Base-by-base conservation (phyloP, 2,888 invertebrate species). In the Meganola albula region DNA sequence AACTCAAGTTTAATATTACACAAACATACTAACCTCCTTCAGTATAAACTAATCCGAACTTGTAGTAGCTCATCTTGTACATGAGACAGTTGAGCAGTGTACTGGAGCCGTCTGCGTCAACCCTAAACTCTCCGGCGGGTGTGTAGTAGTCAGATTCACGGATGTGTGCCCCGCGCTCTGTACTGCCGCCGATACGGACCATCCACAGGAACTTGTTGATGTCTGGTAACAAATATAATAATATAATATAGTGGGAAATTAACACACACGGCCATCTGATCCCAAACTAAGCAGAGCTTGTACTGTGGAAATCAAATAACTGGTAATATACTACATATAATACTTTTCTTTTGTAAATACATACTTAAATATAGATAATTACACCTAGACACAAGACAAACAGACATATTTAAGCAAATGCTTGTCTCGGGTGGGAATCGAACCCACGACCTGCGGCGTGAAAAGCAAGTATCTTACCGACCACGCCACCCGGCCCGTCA, bases 181-280 rank as follows among this genome's bases (percentile, higher is more conserved):
- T 98, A 68, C 97, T 96, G 48, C 98, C 98, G 52, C 98, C 98
- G 72, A 97, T 96, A 26, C 72, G 96, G 83, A 99, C 99, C 99
- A 99, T 99, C 99, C 99, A 99, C 45, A 99, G 89, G 86, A 99
- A 99, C 87, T 99, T 99, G 86, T 99, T 99, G 44, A 99, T 98
- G 74, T 99, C 95, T 94, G 74, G 0, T 12, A 12, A 12, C 22
- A n/a, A 5, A n/a, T n/a, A n/a, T n/a, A n/a, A n/a, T n/a, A n/a
- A n/a, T n/a, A n/a, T n/a, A n/a, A n/a, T n/a, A n/a, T n/a, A n/a
- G 16, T 5, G 16, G 16, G 4, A 16, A 16, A 16, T 5, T 16
- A 16, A 16, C 16, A 16, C 16, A 16, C 16, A 16, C 16, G 6
- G 6, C 16, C 3, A 7, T 20, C 3, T 7, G 20, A 7, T 5